Percentiles rank a stretch among this genome's conserved stretches.
Conservation (phyloP, 2,797 vertebrate genomes). For the Girardinus metallicus region DNA sequence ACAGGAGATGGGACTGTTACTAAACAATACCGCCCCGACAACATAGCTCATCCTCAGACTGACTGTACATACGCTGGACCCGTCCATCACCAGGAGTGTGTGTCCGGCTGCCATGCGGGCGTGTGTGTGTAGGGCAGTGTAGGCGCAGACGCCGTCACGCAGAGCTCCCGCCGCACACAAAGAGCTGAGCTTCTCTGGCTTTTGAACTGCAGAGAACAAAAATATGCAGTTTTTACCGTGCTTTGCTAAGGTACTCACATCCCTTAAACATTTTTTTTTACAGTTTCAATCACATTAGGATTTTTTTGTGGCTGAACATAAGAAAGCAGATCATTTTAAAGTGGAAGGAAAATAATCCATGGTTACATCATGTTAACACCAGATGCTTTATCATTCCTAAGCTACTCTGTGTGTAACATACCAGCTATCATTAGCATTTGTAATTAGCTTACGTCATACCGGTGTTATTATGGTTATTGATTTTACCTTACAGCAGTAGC, state of each 20-base stretch:
- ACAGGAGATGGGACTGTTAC: background rate
- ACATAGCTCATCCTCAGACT: background rate
- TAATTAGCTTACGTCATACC: no score
- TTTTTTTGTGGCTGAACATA: background rate
- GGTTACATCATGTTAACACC: no score
- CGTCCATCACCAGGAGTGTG: constrained; percentile 90
- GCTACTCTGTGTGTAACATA: no score
- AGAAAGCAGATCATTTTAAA: background rate
- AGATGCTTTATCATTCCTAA: no score
- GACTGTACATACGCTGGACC: constrained; percentile 87
- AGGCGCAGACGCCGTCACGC: constrained; percentile 87
- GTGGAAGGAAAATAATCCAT: no score
- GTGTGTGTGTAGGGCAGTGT: constrained; percentile 92
- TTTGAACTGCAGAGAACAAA: constrained; percentile 81
- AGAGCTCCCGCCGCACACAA: constrained; percentile 84
- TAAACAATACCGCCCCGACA: background rate
- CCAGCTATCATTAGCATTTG: no score
- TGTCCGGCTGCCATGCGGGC: constrained; percentile 85
- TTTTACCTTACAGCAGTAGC: no score
- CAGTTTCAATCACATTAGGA: background rate
- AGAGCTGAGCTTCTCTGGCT: constrained; percentile 89
- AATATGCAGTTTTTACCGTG: background rate
- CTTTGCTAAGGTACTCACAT: background rate
- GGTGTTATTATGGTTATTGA: no score
- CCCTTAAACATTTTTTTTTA: background rate